Conservation (phyloP, 2,797 vertebrate genomes). For the Propithecus perrieri region DNA sequence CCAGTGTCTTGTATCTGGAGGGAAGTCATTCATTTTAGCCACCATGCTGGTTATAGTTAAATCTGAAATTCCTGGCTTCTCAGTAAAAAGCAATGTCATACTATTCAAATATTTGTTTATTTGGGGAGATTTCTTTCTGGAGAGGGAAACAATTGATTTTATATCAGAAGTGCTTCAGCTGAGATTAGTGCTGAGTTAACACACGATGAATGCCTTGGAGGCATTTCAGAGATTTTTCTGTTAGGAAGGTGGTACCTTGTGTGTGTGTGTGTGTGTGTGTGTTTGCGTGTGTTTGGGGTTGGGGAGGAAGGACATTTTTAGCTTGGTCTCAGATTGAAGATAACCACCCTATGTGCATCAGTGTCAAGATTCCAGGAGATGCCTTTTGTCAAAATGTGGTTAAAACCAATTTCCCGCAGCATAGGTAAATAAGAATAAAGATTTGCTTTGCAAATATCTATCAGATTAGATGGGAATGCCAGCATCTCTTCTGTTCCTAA, state of each 20-base stretch:
- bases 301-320: not conserved
- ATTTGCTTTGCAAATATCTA: slow-evolving; percentile 32
- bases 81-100: not conserved
- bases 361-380: not conserved
- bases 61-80: not conserved
- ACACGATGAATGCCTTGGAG: not conserved
- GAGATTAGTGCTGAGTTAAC: not conserved
- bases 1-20: not conserved
- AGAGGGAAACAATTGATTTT: slow-evolving; percentile 61
- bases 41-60: not conserved
- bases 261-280: rapidly evolving
- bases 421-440: not conserved
- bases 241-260: not conserved
- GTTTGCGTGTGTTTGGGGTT: rapidly evolving
- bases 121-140: not conserved
- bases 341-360: not conserved
- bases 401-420: not conserved
- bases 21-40: not conserved
- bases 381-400: not conserved
- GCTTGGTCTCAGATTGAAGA: not conserved
- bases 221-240: not conserved
- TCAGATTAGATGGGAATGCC: not conserved
- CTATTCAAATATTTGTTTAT: slow-evolving; percentile 15
- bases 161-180: not conserved
- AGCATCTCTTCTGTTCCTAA: not conserved